Evolutionary conservation across 2,113 vertebrate species (phyloP), one percentile per base, ranked within the genome.

Genomic region (Odontophorus gujanensis): DNA sequence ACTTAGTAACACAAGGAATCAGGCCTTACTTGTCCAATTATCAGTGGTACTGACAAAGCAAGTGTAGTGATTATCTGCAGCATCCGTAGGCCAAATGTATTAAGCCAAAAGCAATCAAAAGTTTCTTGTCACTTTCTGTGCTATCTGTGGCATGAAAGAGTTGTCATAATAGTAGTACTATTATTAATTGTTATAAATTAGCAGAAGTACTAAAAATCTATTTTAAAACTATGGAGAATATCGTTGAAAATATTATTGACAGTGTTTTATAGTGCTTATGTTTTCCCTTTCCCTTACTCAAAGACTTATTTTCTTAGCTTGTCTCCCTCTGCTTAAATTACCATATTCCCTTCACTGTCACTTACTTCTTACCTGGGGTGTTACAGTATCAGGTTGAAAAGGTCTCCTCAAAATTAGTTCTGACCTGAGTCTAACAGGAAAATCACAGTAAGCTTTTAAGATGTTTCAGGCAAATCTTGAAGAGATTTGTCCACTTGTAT

Each of bases 401-500:
- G 36, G 43, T 84, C 26, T 74, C 50, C 30, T 74, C 16, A 84
- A 85, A 95, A 94, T 80, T 87, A 86, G 14, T 71, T 88, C 32
- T 84, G 71, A 68, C 50, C 38, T 17, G 11, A 75, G 4, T 72
- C 43, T 87, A 81, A 72, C 6, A 48, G 43, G 32, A 86, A 93
- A 88, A 92, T 43, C 81, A 68, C 8, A 59, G 67, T 34, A 80
- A 90, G 87, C 51, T 93, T 83, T 77, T 69, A 74, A 87, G 21
- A 80, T 0, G 1, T 84, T 88, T 75, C 69, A 87, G 51, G 57
- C 6, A 90, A 62, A 74, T 20, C 55, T 82, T 85, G 58, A 89
- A 89, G 53, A 80, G 65, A 90, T 91, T 87, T 95, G 53, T 83
- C 42, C n/a, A 50, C 34, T 55, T 75, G 11, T 50, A 34, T 69